Conservation (phyloP, 2,797 vertebrate species). For the Syngnathus rostellatus region DNA sequence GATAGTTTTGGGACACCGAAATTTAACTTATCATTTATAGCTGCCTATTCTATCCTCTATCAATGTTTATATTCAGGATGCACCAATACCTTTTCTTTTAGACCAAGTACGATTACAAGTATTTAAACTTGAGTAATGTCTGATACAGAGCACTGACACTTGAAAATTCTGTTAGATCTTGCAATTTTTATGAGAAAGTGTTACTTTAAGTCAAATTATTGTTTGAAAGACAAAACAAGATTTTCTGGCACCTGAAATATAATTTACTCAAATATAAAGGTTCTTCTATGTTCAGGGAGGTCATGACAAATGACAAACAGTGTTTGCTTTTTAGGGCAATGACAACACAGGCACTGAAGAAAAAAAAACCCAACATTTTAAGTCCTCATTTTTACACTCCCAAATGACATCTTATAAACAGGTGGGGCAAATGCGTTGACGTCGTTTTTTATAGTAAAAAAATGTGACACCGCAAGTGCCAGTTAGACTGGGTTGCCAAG, state of each 20-base stretch:
- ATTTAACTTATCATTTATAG: not conserved
- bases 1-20: slow-evolving; percentile 28
- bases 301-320: too few species aligned
- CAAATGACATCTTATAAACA: not conserved
- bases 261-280: too few species aligned
- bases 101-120: not conserved
- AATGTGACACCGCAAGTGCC: not conserved
- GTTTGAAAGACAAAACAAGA: too few species aligned
- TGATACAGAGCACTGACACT: too few species aligned
- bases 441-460: not conserved
- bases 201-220: not conserved
- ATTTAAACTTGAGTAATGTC: not conserved
- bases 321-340: not conserved
- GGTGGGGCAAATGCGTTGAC: not conserved
- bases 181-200: not conserved
- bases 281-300: too few species aligned
- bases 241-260: too few species aligned
- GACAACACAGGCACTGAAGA: not conserved
- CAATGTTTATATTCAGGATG: not conserved
- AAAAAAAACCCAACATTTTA: not conserved
- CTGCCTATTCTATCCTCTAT: not conserved
- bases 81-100: not conserved
- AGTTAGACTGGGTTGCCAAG: too few species aligned
- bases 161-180: not conserved
- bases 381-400: not conserved